phyloP scores from a whole-genome alignment of 1,140 invertebrate species.

The Maniola jurtina region DNA sequence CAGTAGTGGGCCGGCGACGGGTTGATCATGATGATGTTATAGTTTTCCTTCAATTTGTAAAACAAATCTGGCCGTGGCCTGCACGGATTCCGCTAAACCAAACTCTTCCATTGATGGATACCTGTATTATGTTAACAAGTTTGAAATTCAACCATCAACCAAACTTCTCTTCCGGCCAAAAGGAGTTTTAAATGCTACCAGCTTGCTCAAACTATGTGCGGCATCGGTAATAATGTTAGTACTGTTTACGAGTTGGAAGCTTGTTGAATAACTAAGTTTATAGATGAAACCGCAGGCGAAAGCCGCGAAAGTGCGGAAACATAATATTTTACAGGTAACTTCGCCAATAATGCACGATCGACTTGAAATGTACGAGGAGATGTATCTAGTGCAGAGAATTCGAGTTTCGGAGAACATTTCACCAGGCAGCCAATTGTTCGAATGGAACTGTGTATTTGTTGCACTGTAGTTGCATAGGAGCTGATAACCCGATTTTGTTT shows the following conservation, averaged over 20 bases:
- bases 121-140: slow-evolving; percentile 13
- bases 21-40: background rate
- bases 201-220: slow-evolving; percentile 46
- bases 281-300: slow-evolving; percentile 42
- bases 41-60: background rate
- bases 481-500: background rate
- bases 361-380: slow-evolving; percentile 2
- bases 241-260: slow-evolving; percentile 46
- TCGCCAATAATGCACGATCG: slow-evolving; percentile 22
- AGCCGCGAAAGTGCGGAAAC: slow-evolving; percentile 36
- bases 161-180: slow-evolving; percentile 36
- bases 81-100: background rate
- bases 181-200: slow-evolving; percentile 44
- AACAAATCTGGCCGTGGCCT: background rate
- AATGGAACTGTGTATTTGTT: background rate
- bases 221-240: slow-evolving; percentile 51
- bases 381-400: background rate
- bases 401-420: background rate
- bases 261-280: slow-evolving; percentile 45
- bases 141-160: slow-evolving; percentile 12
- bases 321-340: slow-evolving; percentile 41
- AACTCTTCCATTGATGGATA: background rate
- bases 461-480: background rate
- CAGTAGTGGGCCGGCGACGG: no score
- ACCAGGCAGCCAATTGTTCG: background rate